Evolutionary conservation across 2,113 vertebrate species (phyloP), one percentile per base, ranked within the genome.

Genomic region (Meles meles): DNA sequence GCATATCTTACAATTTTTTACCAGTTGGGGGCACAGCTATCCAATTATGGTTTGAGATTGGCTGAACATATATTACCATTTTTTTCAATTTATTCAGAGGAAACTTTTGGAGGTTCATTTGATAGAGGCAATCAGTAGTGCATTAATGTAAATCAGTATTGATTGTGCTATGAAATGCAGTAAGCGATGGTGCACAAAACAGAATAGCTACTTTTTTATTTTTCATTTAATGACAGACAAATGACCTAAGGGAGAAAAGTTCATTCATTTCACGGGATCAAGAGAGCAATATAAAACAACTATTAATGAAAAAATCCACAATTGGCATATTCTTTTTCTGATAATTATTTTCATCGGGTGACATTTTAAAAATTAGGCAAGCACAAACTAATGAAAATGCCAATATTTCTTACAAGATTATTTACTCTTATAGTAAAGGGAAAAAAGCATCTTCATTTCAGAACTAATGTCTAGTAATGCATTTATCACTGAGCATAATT

Each of bases 31-130:
- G 39, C 91, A 96, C 34, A 93, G 89, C 74, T 76, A 93, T 96
- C 74, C 92, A 96, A 96, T 97, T 92, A 95, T 21, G 10, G 84
- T 79, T 88, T 97, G 87, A 97, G 90, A 88, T 92, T 90, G 97
- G 96, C 92, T 93, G 87, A 96, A 90, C 93, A 96, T 95, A 94
- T 97, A 93, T 97, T 96, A 95, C 65, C 59, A 90, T 96, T 96
- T 98, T 97, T 86, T 31, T 37, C 71, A 91, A 94, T 96, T 97
- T 97, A 97, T 97, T 93, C 92, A 87, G 86, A 93, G 88, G 61
- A 94, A 93, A 96, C 12, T 93, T 94, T 87, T 27, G 61, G 71
- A 97, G 69, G 65, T 23, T 90, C 69, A 76, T 97, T 97, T 94
- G 47, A 91, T 95, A 39, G 18, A 93, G 63, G 88, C 67, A 83